Conservation (phyloP, 2,113 vertebrate species). For the Lontra canadensis region DNA sequence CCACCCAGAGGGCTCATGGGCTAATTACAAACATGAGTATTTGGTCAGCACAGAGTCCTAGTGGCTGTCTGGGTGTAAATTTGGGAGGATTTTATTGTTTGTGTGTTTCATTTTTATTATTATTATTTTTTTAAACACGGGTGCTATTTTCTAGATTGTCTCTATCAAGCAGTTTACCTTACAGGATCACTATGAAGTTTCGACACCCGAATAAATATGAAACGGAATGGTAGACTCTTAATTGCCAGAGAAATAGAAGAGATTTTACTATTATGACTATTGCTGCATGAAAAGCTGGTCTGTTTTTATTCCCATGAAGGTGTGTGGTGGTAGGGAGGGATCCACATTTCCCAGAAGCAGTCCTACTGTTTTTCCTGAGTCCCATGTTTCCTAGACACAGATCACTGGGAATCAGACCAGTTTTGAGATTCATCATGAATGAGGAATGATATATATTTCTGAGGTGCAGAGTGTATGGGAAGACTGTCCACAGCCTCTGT, state of each 20-base stretch:
- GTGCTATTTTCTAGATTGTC: background rate
- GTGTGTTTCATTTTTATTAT: background rate
- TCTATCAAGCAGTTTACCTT: background rate
- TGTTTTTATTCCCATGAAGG: background rate
- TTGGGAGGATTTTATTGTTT: background rate
- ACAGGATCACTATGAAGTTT: background rate
- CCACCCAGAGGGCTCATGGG: accelerated
- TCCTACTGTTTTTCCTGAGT: background rate
- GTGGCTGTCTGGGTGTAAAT: background rate
- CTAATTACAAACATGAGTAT: background rate
- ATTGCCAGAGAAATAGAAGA: background rate
- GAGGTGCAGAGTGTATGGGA: background rate
- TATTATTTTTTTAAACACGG: background rate
- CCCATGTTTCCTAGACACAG: background rate
- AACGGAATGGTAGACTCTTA: background rate
- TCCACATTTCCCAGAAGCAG: background rate
- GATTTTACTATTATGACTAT: background rate
- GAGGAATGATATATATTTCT: background rate
- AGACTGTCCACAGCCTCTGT: background rate
- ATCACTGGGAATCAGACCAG: background rate
- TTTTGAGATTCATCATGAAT: background rate
- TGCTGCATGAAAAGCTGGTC: background rate
- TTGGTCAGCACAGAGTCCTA: background rate
- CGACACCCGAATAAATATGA: background rate
- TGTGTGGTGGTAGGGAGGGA: accelerated